Percentiles rank a stretch among this genome's conserved stretches.
phyloP scores from a whole-genome alignment of 2,888 invertebrate species.

The Drosophila mettleri region DNA sequence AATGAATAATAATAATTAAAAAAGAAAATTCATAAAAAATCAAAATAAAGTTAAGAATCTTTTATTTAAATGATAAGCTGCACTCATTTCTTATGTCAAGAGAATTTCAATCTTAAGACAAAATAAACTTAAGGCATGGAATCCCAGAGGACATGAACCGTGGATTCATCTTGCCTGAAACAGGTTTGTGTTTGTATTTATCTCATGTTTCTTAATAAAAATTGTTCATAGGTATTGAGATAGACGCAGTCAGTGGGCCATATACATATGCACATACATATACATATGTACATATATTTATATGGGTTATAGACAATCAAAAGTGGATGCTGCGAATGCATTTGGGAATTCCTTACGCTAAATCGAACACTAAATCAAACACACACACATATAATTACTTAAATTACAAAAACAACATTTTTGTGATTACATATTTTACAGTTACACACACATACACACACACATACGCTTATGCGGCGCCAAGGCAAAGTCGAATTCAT shows the following conservation, averaged over 20 bases:
- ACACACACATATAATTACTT: constrained; percentile 58
- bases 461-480: constrained; percentile 47
- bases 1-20: no score
- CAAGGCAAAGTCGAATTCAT: constrained; percentile 53
- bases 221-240: background rate
- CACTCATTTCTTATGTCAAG: no score
- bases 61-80: no score
- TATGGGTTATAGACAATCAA: background rate
- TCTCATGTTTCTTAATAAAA: background rate
- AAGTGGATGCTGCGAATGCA: constrained; percentile 24
- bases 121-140: no score
- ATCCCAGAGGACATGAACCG: no score
- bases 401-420: constrained; percentile 68
- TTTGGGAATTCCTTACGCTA: constrained; percentile 2
- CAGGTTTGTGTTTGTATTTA: background rate
- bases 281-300: background rate
- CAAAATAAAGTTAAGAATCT: no score
- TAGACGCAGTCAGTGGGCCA: background rate
- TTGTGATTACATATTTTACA: constrained; percentile 70
- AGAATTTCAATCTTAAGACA: no score
- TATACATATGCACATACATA: background rate
- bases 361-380: background rate
- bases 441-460: constrained; percentile 37
- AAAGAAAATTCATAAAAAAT: no score
- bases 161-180: background rate